Conservation (phyloP, 2,113 vertebrate genomes). For the Poecile atricapillus region DNA sequence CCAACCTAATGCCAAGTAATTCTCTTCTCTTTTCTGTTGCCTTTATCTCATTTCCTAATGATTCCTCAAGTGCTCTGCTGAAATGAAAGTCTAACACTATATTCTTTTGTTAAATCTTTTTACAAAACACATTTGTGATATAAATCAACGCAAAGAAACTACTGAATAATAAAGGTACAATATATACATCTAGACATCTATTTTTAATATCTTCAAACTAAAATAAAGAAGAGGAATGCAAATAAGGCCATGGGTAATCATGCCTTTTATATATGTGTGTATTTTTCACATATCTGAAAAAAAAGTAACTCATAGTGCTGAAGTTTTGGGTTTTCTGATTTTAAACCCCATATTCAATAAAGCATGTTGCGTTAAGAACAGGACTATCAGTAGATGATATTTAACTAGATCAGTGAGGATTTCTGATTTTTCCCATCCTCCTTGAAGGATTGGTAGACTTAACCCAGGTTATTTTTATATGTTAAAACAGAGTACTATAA, state of each 20-base stretch:
- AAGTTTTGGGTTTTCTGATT: neutral
- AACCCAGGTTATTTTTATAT: neutral
- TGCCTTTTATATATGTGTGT: neutral
- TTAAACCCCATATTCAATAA: neutral
- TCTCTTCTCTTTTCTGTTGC: neutral
- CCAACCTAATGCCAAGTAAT: neutral
- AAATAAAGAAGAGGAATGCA: neutral
- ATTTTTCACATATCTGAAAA: neutral
- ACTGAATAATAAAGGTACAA: neutral
- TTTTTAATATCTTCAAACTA: neutral
- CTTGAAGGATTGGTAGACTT: neutral
- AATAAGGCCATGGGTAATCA: neutral
- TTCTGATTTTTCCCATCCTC: neutral
- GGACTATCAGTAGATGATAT: neutral
- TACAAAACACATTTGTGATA: neutral
- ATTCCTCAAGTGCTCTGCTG: slow-evolving; percentile 8
- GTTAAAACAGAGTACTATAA: neutral
- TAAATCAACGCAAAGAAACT: slow-evolving; percentile 2
- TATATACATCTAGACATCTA: neutral
- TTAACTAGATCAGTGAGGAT: neutral
- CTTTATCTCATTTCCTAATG: slow-evolving; percentile 26
- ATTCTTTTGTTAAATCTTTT: neutral
- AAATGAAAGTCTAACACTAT: slow-evolving; percentile 14
- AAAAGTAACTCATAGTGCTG: neutral
- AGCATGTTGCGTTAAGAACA: neutral